Evolutionary conservation across 2,113 vertebrate species (phyloP), one percentile per base, ranked within the genome.

Genomic region (Chaenocephalus aceratus): DNA sequence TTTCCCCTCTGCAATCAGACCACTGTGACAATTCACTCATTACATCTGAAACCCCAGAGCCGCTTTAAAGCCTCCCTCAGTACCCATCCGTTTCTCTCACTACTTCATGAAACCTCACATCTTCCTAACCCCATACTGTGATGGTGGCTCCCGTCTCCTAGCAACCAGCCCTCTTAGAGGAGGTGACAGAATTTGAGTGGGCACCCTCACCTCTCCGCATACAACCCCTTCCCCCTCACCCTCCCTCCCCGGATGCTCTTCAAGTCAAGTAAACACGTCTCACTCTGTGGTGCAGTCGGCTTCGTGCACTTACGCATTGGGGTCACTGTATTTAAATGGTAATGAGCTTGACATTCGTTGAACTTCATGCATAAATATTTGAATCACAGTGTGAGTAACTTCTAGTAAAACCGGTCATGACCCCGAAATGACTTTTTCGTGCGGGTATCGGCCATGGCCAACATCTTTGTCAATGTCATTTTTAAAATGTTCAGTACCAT

Each of bases 101-200:
- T 67, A 54, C 78, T 83, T 86, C 63, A 75, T 67, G 67, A 76
- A 14, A 75, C 83, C 84, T 89, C 87, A 81, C 86, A 72, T 90
- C 89, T 88, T 86, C 79, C 75, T 63, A 73, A 77, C 88, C 86
- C 85, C 89, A 82, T 86, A 75, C 91, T 90, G 93, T 75, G 89
- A 82, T 77, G 75, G 76, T 82, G 75, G 79, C 64, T n/a, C 72
- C 4, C n/a, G 92, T 93, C 66, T 76, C 93, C 89, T 91, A 91
- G 92, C 91, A 92, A 94, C 91, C 85, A 11, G 61, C 75, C 74
- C 76, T 90, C 88, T 89, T 72, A 85, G 79, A 80, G 86, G 88
- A 88, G 89, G 88, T 92, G 92, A 91, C 87, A 92, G 88, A 87
- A 86, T 90, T 91, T 90, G 89, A 92, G 91, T 92, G 87, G 90